Evolutionary conservation across 2,113 vertebrate genomes (phyloP).

Genomic region (Hyaena hyaena): DNA sequence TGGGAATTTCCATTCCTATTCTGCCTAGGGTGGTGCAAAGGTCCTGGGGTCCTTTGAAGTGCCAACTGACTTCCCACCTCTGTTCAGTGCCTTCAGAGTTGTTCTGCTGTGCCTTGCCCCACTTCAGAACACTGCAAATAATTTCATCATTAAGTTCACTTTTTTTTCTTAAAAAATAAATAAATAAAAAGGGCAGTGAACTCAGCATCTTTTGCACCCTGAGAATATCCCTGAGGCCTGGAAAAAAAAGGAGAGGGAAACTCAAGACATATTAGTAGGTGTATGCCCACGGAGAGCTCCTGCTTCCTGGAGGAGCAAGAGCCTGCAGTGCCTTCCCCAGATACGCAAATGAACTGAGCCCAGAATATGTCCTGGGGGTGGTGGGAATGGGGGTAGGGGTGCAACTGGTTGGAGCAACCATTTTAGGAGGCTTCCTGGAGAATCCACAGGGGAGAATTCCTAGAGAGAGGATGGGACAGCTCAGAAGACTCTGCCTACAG

Average conservation of each 20-base stretch:
- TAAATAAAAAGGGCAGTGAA: background rate
- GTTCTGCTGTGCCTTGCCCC: background rate
- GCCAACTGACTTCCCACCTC: background rate
- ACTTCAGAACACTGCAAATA: background rate
- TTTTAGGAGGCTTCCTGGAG: background rate
- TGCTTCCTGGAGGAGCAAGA: background rate
- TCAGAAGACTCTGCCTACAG: background rate
- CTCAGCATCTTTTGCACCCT: background rate
- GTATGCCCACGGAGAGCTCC: background rate
- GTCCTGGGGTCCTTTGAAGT: background rate
- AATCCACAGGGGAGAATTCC: background rate
- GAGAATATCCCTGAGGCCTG: background rate
- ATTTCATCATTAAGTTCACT: background rate
- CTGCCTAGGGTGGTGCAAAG: background rate
- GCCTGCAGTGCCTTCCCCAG: background rate
- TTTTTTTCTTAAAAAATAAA: background rate
- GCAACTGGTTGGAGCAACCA: no score
- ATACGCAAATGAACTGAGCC: rapidly evolving
- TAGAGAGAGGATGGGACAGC: background rate
- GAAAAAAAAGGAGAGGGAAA: background rate
- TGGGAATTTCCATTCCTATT: background rate
- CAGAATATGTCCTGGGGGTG: rapidly evolving
- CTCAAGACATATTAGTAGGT: background rate
- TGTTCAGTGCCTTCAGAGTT: background rate
- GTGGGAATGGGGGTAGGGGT: background rate